Conservation (phyloP, 2,113 vertebrate species). For the Paramormyrops kingsleyae region DNA sequence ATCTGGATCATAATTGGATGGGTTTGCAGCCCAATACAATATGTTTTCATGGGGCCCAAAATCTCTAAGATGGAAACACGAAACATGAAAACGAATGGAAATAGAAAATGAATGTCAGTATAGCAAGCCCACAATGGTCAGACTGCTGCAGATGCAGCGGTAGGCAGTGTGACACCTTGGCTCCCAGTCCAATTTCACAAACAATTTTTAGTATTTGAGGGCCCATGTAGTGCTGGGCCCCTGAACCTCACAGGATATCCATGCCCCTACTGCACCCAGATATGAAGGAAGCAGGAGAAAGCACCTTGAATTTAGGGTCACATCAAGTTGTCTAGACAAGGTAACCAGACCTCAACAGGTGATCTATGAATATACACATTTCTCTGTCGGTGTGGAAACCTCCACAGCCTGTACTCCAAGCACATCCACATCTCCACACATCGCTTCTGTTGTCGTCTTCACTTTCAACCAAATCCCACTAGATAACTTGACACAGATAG, state of each 20-base stretch:
- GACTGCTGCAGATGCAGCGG: background rate
- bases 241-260: background rate
- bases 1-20: background rate
- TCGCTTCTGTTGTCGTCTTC: background rate
- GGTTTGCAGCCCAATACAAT: background rate
- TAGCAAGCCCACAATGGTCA: background rate
- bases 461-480: background rate
- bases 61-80: background rate
- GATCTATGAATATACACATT: background rate
- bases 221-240: background rate
- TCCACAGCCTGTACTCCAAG: background rate
- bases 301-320: background rate
- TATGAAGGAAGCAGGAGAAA: background rate
- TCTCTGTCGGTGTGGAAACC: background rate
- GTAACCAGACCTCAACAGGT: background rate
- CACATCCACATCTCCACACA: background rate
- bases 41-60: background rate
- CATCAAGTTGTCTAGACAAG: background rate
- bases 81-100: background rate
- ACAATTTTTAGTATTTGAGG: background rate
- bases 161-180: background rate
- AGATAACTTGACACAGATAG: background rate
- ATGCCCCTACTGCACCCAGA: background rate
- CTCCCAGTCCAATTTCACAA: background rate
- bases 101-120: background rate